Evolutionary conservation across 2,888 invertebrate genomes (phyloP), one percentile per base, ranked within the genome.

Genomic region (Acleris emargana): DNA sequence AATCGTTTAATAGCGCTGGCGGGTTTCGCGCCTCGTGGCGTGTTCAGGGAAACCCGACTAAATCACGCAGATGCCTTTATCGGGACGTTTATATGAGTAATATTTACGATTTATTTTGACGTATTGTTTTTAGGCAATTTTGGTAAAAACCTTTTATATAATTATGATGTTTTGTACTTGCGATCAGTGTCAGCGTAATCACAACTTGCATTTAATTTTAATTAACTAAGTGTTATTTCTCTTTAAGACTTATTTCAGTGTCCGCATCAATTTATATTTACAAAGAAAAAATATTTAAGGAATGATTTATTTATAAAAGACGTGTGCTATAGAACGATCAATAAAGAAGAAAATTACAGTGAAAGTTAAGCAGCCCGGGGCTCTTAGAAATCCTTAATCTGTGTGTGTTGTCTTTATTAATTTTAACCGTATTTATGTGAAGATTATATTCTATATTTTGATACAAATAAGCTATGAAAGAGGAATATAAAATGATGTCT

Each of bases 1-100:
- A 88, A 87, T 84, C 85, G 88, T 89, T 90, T 89, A 91, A 91
- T 90, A 89, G 87, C 81, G 85, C 82, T 88, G 84, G 83, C 87
- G 83, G 84, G 86, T 89, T 87, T 91, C 85, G 87, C 89, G 87
- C 87, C 87, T 84, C 74, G 73, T 72, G 71, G 69, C 72, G 69
- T 71, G 70, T 73, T 68, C 68, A 68, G 54, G 54, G 54, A 54
- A 54, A 54, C 42, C 54, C 22, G 42, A 42, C 54, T 22, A 42
- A 54, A 45, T 45, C 45, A 45, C 2, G n/a, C 7, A 38, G 45
- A 45, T 45, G n/a, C 45, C 38, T 38, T 13, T 13, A 38, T 38
- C 13, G 38, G 38, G 38, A 38, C 13, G 13, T 38, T 38, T 38
- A 38, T 38, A 38, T 38, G 38, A 38, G 13, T 13, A 59, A 32